These are phyloP conservation scores for Marisa cornuarietis DNA, from an alignment of 1,140 invertebrate species.

Conservation along the genomic window DNA sequence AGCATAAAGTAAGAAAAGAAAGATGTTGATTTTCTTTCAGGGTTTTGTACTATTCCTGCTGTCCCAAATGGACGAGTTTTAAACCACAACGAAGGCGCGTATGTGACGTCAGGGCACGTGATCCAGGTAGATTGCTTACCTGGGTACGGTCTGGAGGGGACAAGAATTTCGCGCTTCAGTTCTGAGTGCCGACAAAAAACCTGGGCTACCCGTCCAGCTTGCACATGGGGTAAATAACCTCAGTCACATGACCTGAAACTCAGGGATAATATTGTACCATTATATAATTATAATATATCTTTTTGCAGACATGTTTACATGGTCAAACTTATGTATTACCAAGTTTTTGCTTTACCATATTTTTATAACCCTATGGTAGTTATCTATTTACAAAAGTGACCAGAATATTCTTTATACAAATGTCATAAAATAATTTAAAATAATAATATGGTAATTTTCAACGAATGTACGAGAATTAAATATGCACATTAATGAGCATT, in stretches of 20 bases:
- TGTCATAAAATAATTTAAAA: too few species aligned
- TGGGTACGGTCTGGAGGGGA: not conserved
- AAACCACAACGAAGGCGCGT: not conserved
- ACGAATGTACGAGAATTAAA: too few species aligned
- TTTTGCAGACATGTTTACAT: too few species aligned
- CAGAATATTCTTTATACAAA: too few species aligned
- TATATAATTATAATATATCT: too few species aligned
- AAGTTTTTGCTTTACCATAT: too few species aligned
- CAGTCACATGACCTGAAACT: not conserved
- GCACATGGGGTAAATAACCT: conserved; percentile 7
- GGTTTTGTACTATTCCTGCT: not conserved
- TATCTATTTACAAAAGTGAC: too few species aligned
- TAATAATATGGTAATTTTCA: too few species aligned
- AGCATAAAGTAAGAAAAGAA: not conserved
- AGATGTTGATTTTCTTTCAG: not conserved
- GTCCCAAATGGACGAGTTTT: not conserved
- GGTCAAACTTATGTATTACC: too few species aligned
- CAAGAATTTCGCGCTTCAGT: not conserved
- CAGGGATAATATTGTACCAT: too few species aligned
- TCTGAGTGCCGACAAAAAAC: not conserved
- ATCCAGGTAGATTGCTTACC: not conserved
- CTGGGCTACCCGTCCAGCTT: not conserved
- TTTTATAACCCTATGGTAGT: too few species aligned
- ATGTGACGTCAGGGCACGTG: not conserved
- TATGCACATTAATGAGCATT: not conserved